Percentiles rank a stretch among this genome's conserved stretches.
phyloP scores from a whole-genome alignment of 2,888 invertebrate species.

The Cheilosia vulpina region DNA sequence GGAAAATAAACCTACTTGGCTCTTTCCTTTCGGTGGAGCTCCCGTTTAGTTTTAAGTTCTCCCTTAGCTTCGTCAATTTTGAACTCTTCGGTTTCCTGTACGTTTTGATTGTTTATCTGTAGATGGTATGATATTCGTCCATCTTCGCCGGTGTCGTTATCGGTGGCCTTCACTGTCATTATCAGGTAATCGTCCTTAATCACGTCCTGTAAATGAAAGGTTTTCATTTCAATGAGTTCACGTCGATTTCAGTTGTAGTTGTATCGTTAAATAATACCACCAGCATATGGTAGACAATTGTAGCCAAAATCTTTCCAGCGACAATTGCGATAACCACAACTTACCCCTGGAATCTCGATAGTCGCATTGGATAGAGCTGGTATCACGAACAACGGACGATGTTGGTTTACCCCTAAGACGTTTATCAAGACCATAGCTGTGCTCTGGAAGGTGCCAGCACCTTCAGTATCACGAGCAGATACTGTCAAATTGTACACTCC shows the following conservation, averaged over 20 bases:
- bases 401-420: constrained; percentile 91
- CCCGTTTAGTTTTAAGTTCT: constrained; percentile 91
- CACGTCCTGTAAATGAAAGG: constrained; percentile 85
- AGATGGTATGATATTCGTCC: constrained; percentile 93
- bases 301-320: no score
- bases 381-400: constrained; percentile 91
- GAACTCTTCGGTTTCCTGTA: constrained; percentile 93
- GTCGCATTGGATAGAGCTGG: constrained; percentile 91
- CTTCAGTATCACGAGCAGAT: constrained; percentile 90
- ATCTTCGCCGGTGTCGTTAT: constrained; percentile 92
- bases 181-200: constrained; percentile 90
- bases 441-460: constrained; percentile 87
- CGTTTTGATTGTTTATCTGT: constrained; percentile 88
- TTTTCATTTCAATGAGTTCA: no score
- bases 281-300: no score
- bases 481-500: constrained; percentile 86
- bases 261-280: not conserved
- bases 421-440: constrained; percentile 89
- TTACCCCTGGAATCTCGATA: constrained; percentile 92
- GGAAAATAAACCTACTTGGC: constrained; percentile 82
- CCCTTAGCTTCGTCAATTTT: constrained; percentile 91
- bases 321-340: constrained; percentile 47
- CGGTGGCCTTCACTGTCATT: constrained; percentile 92
- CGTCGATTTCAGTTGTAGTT: no score
- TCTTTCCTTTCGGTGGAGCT: constrained; percentile 90